Base-by-base conservation (phyloP, 1,140 invertebrate genomes). In the Thalassaphorura encarpata region DNA sequence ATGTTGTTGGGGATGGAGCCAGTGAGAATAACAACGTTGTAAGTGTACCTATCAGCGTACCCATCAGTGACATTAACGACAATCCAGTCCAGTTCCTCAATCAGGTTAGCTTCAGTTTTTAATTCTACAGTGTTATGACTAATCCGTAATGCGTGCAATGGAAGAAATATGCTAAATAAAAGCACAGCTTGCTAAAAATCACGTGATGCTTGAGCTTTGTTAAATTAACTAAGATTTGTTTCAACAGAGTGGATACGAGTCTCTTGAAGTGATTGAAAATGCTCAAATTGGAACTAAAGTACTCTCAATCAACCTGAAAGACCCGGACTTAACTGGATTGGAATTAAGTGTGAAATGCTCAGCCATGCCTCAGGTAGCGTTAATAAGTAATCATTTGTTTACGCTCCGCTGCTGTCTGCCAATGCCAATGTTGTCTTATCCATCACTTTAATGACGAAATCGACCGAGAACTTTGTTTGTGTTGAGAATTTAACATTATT, bases 11-110 rank as follows among this genome's bases (percentile, higher is more conserved):
- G 3, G 76, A 76, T 2, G 79, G 78, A 13, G 42, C 29, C 21
- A 41, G 29, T 3, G 77, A 79, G 15, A 76, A 79, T 52, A 83
- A 84, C 61, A 89, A 88, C 71, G 71, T 89, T 53, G 82, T 89
- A 4, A 74, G 79, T 56, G 80, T 88, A 21, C 81, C 84, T 5
- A 80, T 88, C 19, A 83, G 82, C 42, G 82, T 91, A 40, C 88
- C 91, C 23, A 81, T 94, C 31, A 70, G 86, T 3, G 89, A 94
- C 68, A 84, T 87, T 64, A 93, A 94, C 69, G 89, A 94, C 66
- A 91, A 91, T 73, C 74, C 84, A 26, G 89, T 89, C 4, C 76
- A 78, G 53, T 91, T 91, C 71, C 76, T 43, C 15, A 65, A 81
- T 72, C 80, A 83, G 72, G 83, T 85, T 71, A 41, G 56, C 23